Percentiles rank a stretch among this genome's conserved stretches.
phyloP scores from a whole-genome alignment of 2,113 vertebrate species.

The Acanthisitta chloris region DNA sequence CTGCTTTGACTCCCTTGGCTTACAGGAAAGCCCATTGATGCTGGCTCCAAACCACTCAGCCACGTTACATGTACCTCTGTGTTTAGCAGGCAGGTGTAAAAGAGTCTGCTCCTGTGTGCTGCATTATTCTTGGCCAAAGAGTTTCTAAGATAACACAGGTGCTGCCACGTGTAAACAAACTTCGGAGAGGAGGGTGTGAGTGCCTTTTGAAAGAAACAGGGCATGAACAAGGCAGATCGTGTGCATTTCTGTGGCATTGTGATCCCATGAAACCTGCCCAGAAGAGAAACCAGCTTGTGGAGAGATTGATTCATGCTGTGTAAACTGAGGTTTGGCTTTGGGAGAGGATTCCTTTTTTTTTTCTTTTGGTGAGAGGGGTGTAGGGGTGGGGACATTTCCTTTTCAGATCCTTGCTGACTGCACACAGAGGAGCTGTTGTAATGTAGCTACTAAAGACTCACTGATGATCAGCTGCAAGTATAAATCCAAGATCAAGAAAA shows the following conservation, averaged over 20 bases:
- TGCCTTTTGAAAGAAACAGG: neutral
- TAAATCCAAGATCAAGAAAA: neutral
- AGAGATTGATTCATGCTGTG: neutral
- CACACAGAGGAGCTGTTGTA: constrained; percentile 12
- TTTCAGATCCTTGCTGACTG: neutral
- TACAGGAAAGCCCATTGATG: neutral
- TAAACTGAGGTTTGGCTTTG: neutral
- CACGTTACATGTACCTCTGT: neutral
- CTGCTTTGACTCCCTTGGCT: neutral
- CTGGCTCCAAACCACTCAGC: neutral
- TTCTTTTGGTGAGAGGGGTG: no score
- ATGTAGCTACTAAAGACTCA: neutral
- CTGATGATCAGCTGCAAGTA: neutral
- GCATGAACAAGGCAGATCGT: neutral
- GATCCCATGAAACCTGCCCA: neutral
- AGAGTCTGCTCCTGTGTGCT: neutral
- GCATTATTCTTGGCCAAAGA: constrained; percentile 21
- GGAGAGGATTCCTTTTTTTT: neutral
- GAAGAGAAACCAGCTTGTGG: neutral
- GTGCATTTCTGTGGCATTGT: neutral
- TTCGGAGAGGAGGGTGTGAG: neutral
- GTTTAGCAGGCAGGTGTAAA: neutral
- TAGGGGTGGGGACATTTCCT: neutral
- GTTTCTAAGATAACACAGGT: constrained; percentile 14
- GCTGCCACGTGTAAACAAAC: neutral